Evolutionary conservation across 2,888 invertebrate genomes (phyloP).

Genomic region (Ochlodes sylvanus): DNA sequence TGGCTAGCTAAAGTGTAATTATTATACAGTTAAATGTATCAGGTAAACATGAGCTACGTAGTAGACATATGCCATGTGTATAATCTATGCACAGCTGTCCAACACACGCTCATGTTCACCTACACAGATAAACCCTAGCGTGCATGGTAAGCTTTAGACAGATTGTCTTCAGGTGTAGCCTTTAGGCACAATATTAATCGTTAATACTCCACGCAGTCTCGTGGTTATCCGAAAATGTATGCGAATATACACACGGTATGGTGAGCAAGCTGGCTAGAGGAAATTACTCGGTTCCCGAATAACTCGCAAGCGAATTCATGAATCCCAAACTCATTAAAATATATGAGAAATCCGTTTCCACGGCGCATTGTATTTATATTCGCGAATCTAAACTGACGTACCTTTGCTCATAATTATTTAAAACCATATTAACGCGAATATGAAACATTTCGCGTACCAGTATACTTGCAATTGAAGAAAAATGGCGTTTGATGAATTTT

Average conservation of each 20-base stretch:
- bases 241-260: not conserved
- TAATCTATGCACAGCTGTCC: too few relatives aligned
- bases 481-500: too few relatives aligned
- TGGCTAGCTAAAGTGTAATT: too few relatives aligned
- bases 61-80: too few relatives aligned
- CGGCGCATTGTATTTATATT: slow-evolving; percentile 29
- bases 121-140: too few relatives aligned
- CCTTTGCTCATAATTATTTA: slow-evolving; percentile 22
- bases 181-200: too few relatives aligned
- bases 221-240: not conserved
- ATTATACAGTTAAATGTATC: too few relatives aligned
- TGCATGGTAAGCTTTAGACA: too few relatives aligned
- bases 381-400: slow-evolving; percentile 21
- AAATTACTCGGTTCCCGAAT: slow-evolving; percentile 26
- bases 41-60: too few relatives aligned
- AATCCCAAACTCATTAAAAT: slow-evolving; percentile 36
- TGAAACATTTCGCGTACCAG: slow-evolving; percentile 8
- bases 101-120: too few relatives aligned
- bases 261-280: slow-evolving; percentile 10
- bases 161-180: too few relatives aligned
- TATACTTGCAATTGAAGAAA: not conserved
- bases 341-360: slow-evolving; percentile 32
- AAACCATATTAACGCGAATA: slow-evolving; percentile 24
- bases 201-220: not conserved
- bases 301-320: slow-evolving; percentile 27